Base-by-base conservation (phyloP, 1,140 invertebrate genomes). In the Linepithema humile region DNA sequence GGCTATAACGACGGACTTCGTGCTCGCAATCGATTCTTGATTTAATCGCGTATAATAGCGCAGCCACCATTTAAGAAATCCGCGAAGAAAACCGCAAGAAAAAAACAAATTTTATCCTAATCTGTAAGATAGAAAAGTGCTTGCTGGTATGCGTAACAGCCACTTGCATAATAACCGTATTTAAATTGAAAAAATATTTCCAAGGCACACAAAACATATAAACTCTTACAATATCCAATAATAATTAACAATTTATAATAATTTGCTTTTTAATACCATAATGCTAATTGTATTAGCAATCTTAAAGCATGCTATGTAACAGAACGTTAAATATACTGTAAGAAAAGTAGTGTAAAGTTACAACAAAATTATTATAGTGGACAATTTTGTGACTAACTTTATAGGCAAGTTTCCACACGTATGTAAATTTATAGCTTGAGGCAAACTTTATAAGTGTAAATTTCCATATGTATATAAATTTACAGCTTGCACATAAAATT, bases 21-120 rank as follows among this genome's bases (percentile, higher is more conserved):
- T 10, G 75, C 69, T 80, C 20, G 62, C 75, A 57, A 69, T 53
- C 75, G 50, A 40, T 55, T 69, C 62, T 55, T 55, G 12, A n/a
- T 69, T 80, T 53, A 77, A 77, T 77, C 29, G 74, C 32, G 23
- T 26, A 9, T 12, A 32, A 65, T 50, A 65, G 53, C 12, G 26
- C 23, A 69, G 20, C 7, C n/a, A 26, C 23, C 23, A 26, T 69
- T 80, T 40, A 57, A 65, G 17, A 9, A 7, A 17, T 3, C 0
- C 9, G 3, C 20, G 9, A 48, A 64, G 35, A 64, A 65, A 55
- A 32, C 9, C 12, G 29, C n/a, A n/a, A n/a, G n/a, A n/a, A n/a
- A n/a, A n/a, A n/a, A n/a, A n/a, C n/a, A n/a, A n/a, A n/a, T 2
- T 73, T 17, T 40, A 2, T 12, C 23, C 5, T 29, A 23, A 67